Percentiles rank a stretch among this genome's conserved stretches.
Evolutionary conservation across 2,113 vertebrate genomes (phyloP).

Genomic region (Notarius lentiginosus): DNA sequence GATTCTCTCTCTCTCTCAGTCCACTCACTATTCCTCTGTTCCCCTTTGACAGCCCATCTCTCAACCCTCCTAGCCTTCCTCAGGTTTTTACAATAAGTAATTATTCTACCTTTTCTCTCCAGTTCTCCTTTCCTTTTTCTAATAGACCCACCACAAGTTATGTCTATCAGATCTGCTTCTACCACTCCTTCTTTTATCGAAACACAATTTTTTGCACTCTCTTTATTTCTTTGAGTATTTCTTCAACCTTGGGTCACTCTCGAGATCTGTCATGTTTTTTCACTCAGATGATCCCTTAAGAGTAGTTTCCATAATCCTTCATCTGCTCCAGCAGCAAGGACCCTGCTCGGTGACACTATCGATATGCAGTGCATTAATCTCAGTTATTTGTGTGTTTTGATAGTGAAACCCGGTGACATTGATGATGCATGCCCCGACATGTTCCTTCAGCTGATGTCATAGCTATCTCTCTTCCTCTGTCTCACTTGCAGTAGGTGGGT

Average conservation of each 20-base stretch:
- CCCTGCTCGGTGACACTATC: conserved; percentile 63
- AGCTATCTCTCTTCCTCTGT: conserved; percentile 16
- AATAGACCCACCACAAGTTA: conserved; percentile 30
- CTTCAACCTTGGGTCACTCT: conserved; percentile 9
- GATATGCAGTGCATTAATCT: conserved; percentile 53
- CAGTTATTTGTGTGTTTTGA: conserved; percentile 40
- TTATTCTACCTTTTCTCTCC: conserved; percentile 4
- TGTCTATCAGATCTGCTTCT: conserved; percentile 9
- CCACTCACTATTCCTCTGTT: conserved; percentile 42
- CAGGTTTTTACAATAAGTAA: not conserved
- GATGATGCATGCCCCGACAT: conserved; percentile 44
- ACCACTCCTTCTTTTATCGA: conserved; percentile 41
- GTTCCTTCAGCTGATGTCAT: conserved; percentile 17
- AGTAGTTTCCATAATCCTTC: conserved; percentile 3
- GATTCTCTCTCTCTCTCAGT: conserved; percentile 26
- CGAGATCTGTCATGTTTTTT: conserved; percentile 42
- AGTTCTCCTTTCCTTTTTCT: conserved; percentile 5
- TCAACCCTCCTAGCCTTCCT: not conserved
- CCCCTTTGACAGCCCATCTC: conserved; percentile 40
- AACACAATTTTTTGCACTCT: conserved; percentile 10
- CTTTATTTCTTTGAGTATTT: not conserved
- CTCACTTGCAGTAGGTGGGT: conserved; percentile 17
- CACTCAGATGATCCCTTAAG: conserved; percentile 25
- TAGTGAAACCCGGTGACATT: conserved; percentile 47
- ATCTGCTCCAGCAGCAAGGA: conserved; percentile 63